Evolutionary conservation across 64 coral and sea anemone species (phyloP).

Genomic region (Stylophora pistillata): DNA sequence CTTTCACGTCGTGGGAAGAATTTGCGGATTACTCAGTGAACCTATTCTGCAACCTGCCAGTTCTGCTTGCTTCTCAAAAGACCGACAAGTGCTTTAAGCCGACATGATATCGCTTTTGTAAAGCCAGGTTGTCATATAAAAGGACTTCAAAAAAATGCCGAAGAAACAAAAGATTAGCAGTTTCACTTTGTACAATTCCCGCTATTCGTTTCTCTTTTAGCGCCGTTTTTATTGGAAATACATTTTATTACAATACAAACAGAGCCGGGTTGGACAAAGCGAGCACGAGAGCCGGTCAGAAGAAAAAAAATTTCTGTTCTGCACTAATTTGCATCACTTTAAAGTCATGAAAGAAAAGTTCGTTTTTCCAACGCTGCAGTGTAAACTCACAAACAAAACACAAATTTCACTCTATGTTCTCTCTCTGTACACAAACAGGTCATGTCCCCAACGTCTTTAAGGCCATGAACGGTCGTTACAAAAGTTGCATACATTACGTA

Average conservation of each 20-base stretch:
- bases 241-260: slow-evolving; percentile 29
- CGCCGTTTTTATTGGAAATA: not conserved
- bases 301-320: not conserved
- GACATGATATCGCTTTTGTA: slow-evolving; percentile 32
- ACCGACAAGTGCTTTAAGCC: slow-evolving; percentile 37
- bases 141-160: slow-evolving; percentile 53
- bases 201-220: not conserved
- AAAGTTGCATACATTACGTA: not conserved
- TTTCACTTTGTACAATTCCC: slow-evolving; percentile 40
- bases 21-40: slow-evolving; percentile 34
- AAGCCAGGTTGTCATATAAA: slow-evolving; percentile 32
- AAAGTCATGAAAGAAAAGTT: slow-evolving; percentile 2
- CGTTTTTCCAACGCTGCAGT: not conserved
- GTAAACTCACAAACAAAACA: slow-evolving; percentile 37
- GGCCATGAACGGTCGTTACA: not conserved
- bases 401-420: not conserved
- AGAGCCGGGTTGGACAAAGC: not conserved
- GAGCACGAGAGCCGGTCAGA: not conserved
- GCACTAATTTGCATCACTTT: not conserved
- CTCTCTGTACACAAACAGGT: slow-evolving; percentile 15
- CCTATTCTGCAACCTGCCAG: slow-evolving; percentile 31
- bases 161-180: slow-evolving; percentile 46
- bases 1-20: slow-evolving; percentile 71
- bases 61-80: slow-evolving; percentile 11
- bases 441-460: not conserved